Conservation (phyloP, 2,888 invertebrate genomes). For the Ganaspis brasiliensis region DNA sequence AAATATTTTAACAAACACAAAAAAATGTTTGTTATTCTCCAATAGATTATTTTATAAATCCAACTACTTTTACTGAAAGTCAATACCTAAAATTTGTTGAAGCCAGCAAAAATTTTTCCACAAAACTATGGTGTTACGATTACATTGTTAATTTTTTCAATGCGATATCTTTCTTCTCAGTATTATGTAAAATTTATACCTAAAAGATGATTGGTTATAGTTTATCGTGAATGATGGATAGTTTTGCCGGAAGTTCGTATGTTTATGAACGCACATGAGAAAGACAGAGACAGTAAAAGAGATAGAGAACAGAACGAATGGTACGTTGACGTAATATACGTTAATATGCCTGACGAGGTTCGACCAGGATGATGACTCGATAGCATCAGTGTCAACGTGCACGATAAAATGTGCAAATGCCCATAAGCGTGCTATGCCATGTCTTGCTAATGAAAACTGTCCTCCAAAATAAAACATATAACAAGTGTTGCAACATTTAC, state of each 20-base stretch:
- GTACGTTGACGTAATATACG: conserved; percentile 7
- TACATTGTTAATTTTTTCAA: too few species aligned
- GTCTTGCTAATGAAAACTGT: background rate
- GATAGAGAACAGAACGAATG: conserved; percentile 32
- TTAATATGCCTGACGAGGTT: conserved; percentile 5
- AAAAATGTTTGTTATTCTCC: too few species aligned
- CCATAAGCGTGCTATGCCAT: conserved; percentile 32
- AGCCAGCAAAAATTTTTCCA: too few species aligned
- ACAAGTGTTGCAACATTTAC: background rate
- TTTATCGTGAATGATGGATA: conserved; percentile 3
- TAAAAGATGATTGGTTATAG: background rate
- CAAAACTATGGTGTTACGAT: too few species aligned
- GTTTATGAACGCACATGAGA: conserved; percentile 19
- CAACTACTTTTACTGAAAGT: too few species aligned
- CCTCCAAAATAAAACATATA: background rate
- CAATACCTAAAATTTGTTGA: too few species aligned
- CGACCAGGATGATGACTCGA: conserved; percentile 37
- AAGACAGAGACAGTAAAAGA: conserved; percentile 27
- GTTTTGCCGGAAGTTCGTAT: conserved; percentile 28
- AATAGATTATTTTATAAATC: too few species aligned
- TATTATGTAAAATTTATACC: background rate
- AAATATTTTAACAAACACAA: too few species aligned
- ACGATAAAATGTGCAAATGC: conserved; percentile 15
- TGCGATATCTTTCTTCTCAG: too few species aligned
- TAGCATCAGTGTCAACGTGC: conserved; percentile 32